Base-by-base conservation (phyloP, 2,797 vertebrate genomes). In the Gadopsis marmoratus region DNA sequence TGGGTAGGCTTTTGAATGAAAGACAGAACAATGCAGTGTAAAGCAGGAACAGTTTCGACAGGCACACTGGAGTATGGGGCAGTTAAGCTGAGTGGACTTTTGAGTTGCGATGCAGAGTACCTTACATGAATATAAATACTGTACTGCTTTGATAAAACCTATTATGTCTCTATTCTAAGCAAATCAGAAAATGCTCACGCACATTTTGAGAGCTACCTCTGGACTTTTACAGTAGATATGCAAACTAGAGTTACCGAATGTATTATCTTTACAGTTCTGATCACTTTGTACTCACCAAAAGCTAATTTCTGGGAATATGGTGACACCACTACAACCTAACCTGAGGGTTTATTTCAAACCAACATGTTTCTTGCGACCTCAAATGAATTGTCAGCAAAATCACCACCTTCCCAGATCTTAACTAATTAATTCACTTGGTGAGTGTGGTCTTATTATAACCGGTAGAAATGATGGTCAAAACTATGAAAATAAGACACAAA, bases 1-100 rank as follows among this genome's bases (percentile, higher is more conserved):
- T 48, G 33, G 63, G 63, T 39, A 39, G 41, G 19, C n/a, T 33
- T 47, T 55, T 33, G 33, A 54, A 55, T 69, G 68, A 79, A 21
- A 75, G 45, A 62, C 29, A 53, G 17, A 35, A 43, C 58, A 54
- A 35, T 16, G 48, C 17, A 23, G 0, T 62, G 41, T 9, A 14
- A 0, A 14, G 3, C 14, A 41, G 6, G 6, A 45, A 54, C 39
- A 14, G 11, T 55, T 31, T 41, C 12, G 26, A 66, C 39, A 37
- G 10, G 29, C 23, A 60, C 9, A 9, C 5, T 9, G 19, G 33
- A 39, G 31, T 29, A 31, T 6, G 16, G 13, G 12, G 26, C 0
- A 6, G 4, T 29, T 5, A 7, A 63, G 10, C 21, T 26, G n/a
- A 59, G 14, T 23, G 33, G 19, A 45, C 26, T 3, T 71, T 71